Evolutionary conservation across 53 echinoderm and acorn worm genomes (phyloP).

Genomic region (Mesocentrotus franciscanus): DNA sequence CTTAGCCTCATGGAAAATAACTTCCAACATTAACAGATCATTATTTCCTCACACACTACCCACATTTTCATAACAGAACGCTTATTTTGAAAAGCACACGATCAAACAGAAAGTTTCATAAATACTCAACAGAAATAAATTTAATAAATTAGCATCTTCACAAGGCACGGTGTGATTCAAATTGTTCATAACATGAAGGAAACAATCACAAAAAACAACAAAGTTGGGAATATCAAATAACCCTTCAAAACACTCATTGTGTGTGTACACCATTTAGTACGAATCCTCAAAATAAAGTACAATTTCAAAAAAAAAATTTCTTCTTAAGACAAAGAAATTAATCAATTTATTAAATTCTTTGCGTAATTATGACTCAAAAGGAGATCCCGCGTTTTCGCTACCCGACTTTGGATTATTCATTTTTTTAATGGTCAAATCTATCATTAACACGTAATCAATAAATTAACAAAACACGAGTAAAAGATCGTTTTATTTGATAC

Average conservation of each 20-base stretch:
- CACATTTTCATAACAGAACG: not conserved
- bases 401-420: not conserved
- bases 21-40: not conserved
- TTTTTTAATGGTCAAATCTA: not conserved
- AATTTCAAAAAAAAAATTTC: not conserved
- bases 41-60: not conserved
- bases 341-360: not conserved
- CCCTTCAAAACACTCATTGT: not conserved
- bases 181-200: conserved; percentile 4
- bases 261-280: conserved; percentile 41
- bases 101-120: not conserved
- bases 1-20: not conserved
- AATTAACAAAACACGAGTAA: not conserved
- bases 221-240: not conserved
- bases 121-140: conserved; percentile 59
- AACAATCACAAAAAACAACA: conserved; percentile 18
- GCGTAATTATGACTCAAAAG: not conserved
- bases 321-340: not conserved
- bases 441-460: not conserved
- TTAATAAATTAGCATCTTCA: conserved; percentile 61
- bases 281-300: conserved; percentile 38
- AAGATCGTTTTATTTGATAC: not conserved
- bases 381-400: not conserved
- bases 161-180: conserved; percentile 62
- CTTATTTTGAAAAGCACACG: not conserved